Evolutionary conservation across 2,113 vertebrate species (phyloP).

Genomic region (Sclerurus mexicanus): DNA sequence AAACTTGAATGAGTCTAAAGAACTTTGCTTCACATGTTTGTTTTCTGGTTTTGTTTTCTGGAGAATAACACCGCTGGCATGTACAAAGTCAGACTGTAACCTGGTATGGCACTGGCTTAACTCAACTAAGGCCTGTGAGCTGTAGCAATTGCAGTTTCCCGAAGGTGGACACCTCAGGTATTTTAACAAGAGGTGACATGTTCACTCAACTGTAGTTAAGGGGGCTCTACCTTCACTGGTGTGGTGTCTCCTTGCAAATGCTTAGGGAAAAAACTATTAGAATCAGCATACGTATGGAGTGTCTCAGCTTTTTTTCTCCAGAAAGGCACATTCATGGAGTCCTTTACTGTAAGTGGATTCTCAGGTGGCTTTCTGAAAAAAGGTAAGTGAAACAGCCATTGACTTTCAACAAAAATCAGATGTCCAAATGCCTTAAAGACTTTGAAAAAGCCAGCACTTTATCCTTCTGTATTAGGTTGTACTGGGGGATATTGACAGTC

Average conservation of each 20-base stretch:
- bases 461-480: neutral
- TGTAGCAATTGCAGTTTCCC: neutral
- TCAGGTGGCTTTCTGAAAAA: neutral
- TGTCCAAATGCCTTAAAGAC: neutral
- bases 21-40: neutral
- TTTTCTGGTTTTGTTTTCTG: neutral
- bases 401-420: neutral
- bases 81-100: neutral
- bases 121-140: neutral
- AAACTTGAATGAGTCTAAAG: neutral
- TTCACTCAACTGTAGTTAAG: neutral
- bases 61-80: neutral
- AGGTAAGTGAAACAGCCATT: neutral
- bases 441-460: neutral
- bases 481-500: neutral
- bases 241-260: neutral
- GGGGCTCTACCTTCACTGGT: neutral
- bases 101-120: neutral
- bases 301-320: neutral
- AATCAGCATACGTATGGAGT: neutral
- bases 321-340: neutral
- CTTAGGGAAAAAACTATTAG: neutral
- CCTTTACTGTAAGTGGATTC: neutral
- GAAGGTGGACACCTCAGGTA: neutral
- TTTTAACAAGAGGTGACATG: neutral